A percentile compares a stretch with the other conserved stretches of the same genome.
Evolutionary conservation across 2,888 invertebrate genomes (phyloP).

Genomic region (Drosophila setosimentum): DNA sequence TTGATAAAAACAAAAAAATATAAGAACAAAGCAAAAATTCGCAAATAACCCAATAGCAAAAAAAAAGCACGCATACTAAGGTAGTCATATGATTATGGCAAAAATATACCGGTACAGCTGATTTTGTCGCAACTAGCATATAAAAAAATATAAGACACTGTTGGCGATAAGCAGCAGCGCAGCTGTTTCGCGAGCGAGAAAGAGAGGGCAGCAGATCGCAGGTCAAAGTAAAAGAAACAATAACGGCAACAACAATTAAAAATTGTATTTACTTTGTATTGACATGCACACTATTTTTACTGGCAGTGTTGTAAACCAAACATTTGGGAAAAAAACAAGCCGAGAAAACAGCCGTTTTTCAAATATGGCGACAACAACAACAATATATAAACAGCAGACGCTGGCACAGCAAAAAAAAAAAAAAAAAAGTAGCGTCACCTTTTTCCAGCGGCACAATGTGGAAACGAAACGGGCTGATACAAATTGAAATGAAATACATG

Average conservation of each 20-base stretch:
- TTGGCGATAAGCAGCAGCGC: conserved; percentile 51
- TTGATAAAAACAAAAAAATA: conserved; percentile 54
- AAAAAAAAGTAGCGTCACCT: conserved; percentile 77
- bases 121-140: conserved; percentile 67
- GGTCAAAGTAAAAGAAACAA: background rate
- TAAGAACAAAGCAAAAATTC: conserved; percentile 9
- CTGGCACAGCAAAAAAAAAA: conserved; percentile 30
- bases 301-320: conserved; percentile 55
- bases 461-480: conserved; percentile 50
- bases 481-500: conserved; percentile 59
- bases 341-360: conserved; percentile 72
- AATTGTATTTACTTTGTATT: background rate
- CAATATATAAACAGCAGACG: conserved; percentile 11
- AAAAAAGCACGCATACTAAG: conserved; percentile 36
- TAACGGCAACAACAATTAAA: background rate
- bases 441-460: conserved; percentile 56
- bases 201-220: conserved; percentile 39
- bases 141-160: conserved; percentile 44
- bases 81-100: conserved; percentile 73
- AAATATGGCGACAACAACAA: conserved; percentile 71
- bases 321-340: conserved; percentile 28
- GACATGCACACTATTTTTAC: conserved; percentile 37
- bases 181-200: conserved; percentile 46
- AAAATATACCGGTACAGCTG: conserved; percentile 78
- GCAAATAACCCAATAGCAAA: conserved; percentile 18